Percentiles rank a stretch among this genome's conserved stretches.
These are phyloP conservation scores for Proterorhinus semilunaris DNA, from an alignment of 2,113 vertebrate genomes.

Conservation along the genomic window DNA sequence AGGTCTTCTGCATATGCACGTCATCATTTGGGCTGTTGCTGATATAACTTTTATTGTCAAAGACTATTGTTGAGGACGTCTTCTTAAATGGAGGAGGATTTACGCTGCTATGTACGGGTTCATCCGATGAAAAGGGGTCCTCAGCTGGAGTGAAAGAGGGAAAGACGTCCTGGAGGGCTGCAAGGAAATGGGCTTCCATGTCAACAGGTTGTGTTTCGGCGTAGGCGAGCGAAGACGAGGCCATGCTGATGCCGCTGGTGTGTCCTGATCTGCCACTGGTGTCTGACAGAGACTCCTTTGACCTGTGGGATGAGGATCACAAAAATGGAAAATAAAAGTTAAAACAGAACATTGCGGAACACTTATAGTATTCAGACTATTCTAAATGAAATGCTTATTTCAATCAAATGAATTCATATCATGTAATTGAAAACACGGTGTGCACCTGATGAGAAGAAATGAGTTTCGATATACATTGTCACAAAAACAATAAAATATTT, in stretches of 20 bases:
- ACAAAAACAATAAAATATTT: no score
- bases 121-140: background rate
- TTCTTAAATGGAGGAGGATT: background rate
- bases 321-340: no score
- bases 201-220: slow-evolving; percentile 31
- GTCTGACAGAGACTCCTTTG: slow-evolving; percentile 3
- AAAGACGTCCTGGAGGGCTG: slow-evolving; percentile 23
- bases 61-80: slow-evolving; percentile 3
- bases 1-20: background rate
- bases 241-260: slow-evolving; percentile 35
- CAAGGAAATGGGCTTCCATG: slow-evolving; percentile 1
- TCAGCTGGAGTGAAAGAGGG: slow-evolving; percentile 10
- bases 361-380: no score
- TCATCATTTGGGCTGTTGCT: background rate
- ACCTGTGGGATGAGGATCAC: slow-evolving; percentile 36
- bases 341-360: no score
- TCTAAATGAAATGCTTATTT: no score
- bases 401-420: no score
- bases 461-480: no score
- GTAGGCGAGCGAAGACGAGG: slow-evolving; percentile 46
- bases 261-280: slow-evolving; percentile 22
- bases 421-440: background rate
- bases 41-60: slow-evolving; percentile 56
- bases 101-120: background rate
- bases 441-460: background rate